Evolutionary conservation across 2,888 invertebrate species (phyloP).

Genomic region (Nemapogon koenigi): DNA sequence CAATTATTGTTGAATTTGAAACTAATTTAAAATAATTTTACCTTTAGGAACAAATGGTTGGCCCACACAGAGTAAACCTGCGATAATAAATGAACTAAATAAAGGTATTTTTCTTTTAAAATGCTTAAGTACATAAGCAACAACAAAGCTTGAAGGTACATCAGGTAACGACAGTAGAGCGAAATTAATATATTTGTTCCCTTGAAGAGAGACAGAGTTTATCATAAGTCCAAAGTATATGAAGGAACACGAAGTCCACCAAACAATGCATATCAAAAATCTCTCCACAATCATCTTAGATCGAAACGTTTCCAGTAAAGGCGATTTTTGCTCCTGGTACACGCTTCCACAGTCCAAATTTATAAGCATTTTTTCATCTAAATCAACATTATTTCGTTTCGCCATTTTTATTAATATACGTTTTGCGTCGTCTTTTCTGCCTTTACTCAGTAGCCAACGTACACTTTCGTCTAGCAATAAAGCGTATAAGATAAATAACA

Average conservation of each 20-base stretch:
- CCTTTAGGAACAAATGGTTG: slow-evolving; percentile 64
- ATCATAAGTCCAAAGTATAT: slow-evolving; percentile 80
- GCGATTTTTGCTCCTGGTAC: slow-evolving; percentile 16
- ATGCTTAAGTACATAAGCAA: slow-evolving; percentile 58
- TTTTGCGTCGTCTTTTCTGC: slow-evolving; percentile 68
- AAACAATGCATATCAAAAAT: slow-evolving; percentile 36
- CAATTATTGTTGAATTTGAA: background rate
- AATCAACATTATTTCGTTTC: slow-evolving; percentile 34
- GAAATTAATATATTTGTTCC: slow-evolving; percentile 79
- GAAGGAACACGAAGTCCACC: slow-evolving; percentile 71
- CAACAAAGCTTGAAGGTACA: slow-evolving; percentile 62
- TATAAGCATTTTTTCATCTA: slow-evolving; percentile 30
- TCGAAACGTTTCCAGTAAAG: slow-evolving; percentile 23
- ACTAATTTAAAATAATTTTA: slow-evolving; percentile 32
- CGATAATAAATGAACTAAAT: slow-evolving; percentile 57
- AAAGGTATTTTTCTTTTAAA: slow-evolving; percentile 63
- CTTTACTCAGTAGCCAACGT: slow-evolving; percentile 80
- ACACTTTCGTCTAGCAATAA: slow-evolving; percentile 76
- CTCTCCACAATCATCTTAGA: slow-evolving; percentile 24
- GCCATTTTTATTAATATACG: slow-evolving; percentile 68
- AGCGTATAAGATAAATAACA: slow-evolving; percentile 69
- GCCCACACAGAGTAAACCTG: slow-evolving; percentile 62
- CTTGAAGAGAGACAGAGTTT: slow-evolving; percentile 75
- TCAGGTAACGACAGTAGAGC: slow-evolving; percentile 63
- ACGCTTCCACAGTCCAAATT: slow-evolving; percentile 24